A percentile compares a stretch with the other conserved stretches of the same genome.
Conservation (phyloP, 2,113 vertebrate species). For the Colistium nudipinnis region DNA sequence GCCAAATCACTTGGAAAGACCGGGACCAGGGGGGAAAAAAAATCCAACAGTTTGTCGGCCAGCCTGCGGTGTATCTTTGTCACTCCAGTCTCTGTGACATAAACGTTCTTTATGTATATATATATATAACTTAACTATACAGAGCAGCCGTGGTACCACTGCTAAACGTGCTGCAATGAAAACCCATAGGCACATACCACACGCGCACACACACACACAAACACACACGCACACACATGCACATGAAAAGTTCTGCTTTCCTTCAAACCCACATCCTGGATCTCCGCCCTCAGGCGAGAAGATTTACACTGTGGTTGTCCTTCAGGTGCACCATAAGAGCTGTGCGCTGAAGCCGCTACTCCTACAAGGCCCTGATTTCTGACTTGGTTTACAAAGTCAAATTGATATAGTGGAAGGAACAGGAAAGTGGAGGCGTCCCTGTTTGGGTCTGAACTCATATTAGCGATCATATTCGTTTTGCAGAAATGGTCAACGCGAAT, state of each 20-base stretch:
- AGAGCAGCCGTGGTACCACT: background rate
- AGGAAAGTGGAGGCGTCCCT: constrained; percentile 31
- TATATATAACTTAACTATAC: background rate
- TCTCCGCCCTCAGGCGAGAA: constrained; percentile 66
- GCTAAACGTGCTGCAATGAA: background rate
- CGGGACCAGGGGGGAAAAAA: background rate
- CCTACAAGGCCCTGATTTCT: constrained; percentile 42
- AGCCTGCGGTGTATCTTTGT: background rate
- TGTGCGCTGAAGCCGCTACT: constrained; percentile 41
- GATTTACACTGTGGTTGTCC: constrained; percentile 77
- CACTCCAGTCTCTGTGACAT: too few species aligned
- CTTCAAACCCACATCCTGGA: constrained; percentile 77
- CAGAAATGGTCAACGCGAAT: constrained; percentile 21
- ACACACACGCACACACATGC: constrained; percentile 32
- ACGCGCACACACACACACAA: constrained; percentile 14
- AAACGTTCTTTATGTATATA: background rate
- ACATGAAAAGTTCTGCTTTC: constrained; percentile 54
- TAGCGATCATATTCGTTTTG: background rate
- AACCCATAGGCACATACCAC: too few species aligned
- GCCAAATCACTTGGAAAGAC: background rate
- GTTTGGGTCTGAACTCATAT: constrained; percentile 43
- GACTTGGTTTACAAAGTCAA: constrained; percentile 44
- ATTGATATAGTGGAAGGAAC: constrained; percentile 49
- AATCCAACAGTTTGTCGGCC: background rate
- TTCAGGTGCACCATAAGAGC: constrained; percentile 76